Base-by-base conservation (phyloP, 2,888 invertebrate genomes). In the Tetheella fluctuosa region DNA sequence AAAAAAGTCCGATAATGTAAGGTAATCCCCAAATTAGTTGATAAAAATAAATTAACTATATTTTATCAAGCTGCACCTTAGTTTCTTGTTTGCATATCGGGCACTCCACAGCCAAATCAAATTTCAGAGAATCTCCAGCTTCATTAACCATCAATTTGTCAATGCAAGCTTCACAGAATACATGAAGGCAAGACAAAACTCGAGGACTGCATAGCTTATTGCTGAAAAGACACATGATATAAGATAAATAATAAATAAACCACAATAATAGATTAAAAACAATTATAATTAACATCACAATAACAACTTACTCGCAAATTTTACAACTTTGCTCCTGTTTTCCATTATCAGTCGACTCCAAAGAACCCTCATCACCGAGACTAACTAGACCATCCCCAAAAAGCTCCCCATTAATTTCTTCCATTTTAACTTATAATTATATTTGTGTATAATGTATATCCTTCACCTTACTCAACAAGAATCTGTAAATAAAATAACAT, bases 111-210 rank as follows among this genome's bases (percentile, higher is more conserved):
- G 94, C 93, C 76, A 94, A 94, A 87, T 95, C 94, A 74, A 93
- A 91, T 79, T 95, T 95, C 53, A 94, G 91, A 57, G 95, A 94
- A 86, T 96, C 96, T 52, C 95, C 95, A 65, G 94, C 95, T 84
- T 96, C 96, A 77, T 95, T 95, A 67, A 95, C 94, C 80, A 97
- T 93, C 80, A 96, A 94, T 85, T 97, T 97, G 83, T 96, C 96
- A 80, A 99, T 94, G 90, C 99, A 99, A 71, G 95, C 95, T 92
- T 98, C 97, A 93, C 99, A 99, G 93, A 98, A 98, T 58, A 97
- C 97, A 94, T 99, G 99, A 85, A 99, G 95, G 91, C 99, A 99
- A 77, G 97, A 96, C 81, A 99, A 94, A 69, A 99, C 96, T 73
- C 98, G 95, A 64, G 99, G 98, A 84, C 96, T 95, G 86, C 95